Conservation (phyloP, 2,113 vertebrate species). For the Microtus pennsylvanicus region DNA sequence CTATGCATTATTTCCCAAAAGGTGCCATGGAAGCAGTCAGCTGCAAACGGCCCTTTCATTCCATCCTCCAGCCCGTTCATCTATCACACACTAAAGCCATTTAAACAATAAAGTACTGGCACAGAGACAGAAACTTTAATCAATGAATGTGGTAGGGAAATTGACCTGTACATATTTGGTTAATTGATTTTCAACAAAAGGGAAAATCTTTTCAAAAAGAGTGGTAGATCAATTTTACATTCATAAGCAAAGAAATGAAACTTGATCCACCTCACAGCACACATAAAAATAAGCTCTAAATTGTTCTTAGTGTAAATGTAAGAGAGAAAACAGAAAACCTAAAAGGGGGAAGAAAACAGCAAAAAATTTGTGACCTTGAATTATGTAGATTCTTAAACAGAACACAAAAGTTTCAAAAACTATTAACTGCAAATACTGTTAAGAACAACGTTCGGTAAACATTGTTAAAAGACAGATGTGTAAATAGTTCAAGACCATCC, state of each 20-base stretch:
- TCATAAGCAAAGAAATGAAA: conserved; percentile 41
- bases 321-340: conserved; percentile 11
- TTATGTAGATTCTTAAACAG: conserved; percentile 4
- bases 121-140: background rate
- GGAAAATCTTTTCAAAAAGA: background rate
- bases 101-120: background rate
- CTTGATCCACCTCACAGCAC: background rate
- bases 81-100: background rate
- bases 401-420: conserved; percentile 18
- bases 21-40: background rate
- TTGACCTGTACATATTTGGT: background rate
- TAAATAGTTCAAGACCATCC: background rate
- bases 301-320: conserved; percentile 19
- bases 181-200: background rate
- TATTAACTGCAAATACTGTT: background rate
- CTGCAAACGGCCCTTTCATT: background rate
- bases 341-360: background rate
- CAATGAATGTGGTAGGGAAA: background rate
- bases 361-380: background rate
- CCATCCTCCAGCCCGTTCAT: background rate
- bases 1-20: background rate
- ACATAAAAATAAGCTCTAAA: conserved; percentile 22
- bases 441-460: background rate
- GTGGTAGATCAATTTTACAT: conserved; percentile 6
- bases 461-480: background rate